Percentiles rank a stretch among this genome's conserved stretches.
Evolutionary conservation across 2,888 invertebrate genomes (phyloP).

Genomic region (Nowickia ferox): DNA sequence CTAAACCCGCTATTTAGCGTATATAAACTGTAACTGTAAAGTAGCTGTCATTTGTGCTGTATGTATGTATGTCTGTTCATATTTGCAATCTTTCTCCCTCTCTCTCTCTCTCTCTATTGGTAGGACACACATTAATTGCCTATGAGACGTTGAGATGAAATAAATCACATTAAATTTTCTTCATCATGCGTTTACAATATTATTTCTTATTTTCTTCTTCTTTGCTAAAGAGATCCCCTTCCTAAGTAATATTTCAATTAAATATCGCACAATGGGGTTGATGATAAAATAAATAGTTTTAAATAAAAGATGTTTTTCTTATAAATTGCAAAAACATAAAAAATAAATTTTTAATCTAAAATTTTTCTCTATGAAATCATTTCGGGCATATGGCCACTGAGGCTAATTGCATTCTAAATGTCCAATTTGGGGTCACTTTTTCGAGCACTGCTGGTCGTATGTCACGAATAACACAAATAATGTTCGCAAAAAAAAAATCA

Average conservation of each 20-base stretch:
- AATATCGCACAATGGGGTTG: not conserved
- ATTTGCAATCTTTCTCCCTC: not conserved
- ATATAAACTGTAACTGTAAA: slow-evolving; percentile 19
- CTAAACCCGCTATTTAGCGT: not conserved
- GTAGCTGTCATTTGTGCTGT: slow-evolving; percentile 30
- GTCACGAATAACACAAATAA: too few relatives aligned
- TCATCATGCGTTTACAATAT: slow-evolving; percentile 18
- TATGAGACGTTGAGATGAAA: slow-evolving; percentile 70
- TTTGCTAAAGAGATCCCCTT: not conserved
- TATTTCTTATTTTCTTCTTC: not conserved
- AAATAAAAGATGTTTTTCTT: too few relatives aligned
- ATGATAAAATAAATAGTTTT: not conserved
- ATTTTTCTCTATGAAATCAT: too few relatives aligned
- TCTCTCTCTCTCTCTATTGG: not conserved
- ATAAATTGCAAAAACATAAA: too few relatives aligned
- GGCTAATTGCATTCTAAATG: too few relatives aligned
- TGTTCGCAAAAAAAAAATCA: too few relatives aligned
- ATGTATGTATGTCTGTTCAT: not conserved
- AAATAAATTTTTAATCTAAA: too few relatives aligned
- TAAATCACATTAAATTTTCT: slow-evolving; percentile 69
- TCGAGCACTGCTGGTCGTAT: too few relatives aligned
- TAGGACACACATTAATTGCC: slow-evolving; percentile 71
- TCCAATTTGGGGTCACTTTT: too few relatives aligned
- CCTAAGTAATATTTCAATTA: not conserved
- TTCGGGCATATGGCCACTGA: too few relatives aligned